Conservation (phyloP, 2,113 vertebrate genomes). For the Odocoileus virginianus region DNA sequence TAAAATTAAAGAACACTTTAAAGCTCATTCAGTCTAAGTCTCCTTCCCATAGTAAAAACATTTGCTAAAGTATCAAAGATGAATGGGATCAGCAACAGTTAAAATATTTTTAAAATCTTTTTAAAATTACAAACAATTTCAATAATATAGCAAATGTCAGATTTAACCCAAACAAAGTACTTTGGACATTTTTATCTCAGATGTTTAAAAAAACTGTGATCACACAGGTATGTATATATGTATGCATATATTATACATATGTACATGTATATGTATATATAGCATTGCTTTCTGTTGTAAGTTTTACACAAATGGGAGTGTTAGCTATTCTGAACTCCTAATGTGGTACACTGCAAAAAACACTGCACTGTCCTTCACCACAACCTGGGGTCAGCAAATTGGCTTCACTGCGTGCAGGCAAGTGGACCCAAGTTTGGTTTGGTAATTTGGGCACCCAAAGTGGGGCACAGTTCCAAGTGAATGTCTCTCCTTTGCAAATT, state of each 20-base stretch:
- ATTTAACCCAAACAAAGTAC: neutral
- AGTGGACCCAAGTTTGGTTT: neutral
- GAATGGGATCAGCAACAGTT: neutral
- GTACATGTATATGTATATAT: neutral
- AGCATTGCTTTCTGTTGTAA: neutral
- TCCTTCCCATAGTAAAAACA: neutral
- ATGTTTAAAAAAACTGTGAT: neutral
- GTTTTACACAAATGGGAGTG: neutral
- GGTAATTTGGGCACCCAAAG: neutral
- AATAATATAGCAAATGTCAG: neutral
- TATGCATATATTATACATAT: neutral
- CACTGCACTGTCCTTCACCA: neutral
- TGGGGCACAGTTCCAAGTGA: neutral
- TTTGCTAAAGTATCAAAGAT: neutral
- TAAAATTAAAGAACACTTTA: conserved; percentile 25
- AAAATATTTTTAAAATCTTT: neutral
- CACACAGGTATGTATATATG: neutral
- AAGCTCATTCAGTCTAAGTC: neutral
- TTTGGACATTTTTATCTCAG: neutral
- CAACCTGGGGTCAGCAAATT: neutral
- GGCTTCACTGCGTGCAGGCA: neutral
- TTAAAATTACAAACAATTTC: neutral
- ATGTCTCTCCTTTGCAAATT: neutral
- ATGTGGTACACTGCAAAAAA: neutral
- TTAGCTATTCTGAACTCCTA: neutral